phyloP scores from a whole-genome alignment of 2,797 vertebrate genomes.

The Falco naumanni region DNA sequence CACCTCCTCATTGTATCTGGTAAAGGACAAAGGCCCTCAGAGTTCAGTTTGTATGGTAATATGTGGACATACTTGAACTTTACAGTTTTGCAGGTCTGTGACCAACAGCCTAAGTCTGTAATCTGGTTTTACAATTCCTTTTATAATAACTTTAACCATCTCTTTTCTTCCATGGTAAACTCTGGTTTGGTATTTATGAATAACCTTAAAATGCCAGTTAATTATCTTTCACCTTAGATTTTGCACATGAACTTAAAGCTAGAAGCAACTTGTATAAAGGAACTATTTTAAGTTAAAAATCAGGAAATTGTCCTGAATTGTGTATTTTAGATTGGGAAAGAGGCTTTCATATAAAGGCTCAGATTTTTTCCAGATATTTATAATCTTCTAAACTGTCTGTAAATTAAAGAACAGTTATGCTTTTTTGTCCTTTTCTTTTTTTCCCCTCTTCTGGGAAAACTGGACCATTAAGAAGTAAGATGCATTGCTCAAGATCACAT shows the following conservation, averaged over 20 bases:
- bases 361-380: background rate
- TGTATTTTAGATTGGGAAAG: background rate
- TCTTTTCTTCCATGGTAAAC: background rate
- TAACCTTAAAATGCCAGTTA: constrained; percentile 35
- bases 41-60: background rate
- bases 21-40: background rate
- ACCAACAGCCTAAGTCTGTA: background rate
- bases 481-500: background rate
- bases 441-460: background rate
- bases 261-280: background rate
- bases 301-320: background rate
- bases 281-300: background rate
- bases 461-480: background rate
- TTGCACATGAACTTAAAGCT: background rate
- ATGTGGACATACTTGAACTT: background rate
- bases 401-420: background rate
- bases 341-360: background rate
- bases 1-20: background rate
- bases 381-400: background rate
- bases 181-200: constrained; percentile 15
- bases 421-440: background rate
- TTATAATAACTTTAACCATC: background rate
- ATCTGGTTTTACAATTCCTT: background rate
- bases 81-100: background rate
- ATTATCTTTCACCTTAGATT: constrained; percentile 1